Conservation (phyloP, 2,888 invertebrate genomes). For the Macaria notata region DNA sequence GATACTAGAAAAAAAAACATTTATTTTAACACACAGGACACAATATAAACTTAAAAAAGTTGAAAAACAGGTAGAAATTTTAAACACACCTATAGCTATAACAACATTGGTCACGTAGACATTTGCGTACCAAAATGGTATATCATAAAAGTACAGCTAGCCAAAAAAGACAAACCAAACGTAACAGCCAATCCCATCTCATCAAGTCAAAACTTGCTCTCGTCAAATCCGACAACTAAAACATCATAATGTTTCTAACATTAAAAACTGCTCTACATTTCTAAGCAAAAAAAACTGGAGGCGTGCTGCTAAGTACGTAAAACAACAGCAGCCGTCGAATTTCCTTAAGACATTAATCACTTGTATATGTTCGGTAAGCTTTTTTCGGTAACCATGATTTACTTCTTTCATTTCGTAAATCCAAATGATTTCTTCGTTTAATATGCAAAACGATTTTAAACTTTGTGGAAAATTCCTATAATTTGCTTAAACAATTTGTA, state of each 20-base stretch:
- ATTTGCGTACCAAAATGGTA: no score
- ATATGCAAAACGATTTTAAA: no score
- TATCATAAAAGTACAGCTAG: neutral
- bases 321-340: conserved; percentile 81
- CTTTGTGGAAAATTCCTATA: no score
- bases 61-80: no score
- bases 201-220: conserved; percentile 16
- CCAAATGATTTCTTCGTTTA: neutral
- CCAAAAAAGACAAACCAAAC: neutral
- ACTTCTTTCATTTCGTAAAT: neutral
- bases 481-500: no score
- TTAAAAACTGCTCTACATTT: conserved; percentile 77
- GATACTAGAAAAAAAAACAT: no score
- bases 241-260: conserved; percentile 60
- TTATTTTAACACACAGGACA: no score
- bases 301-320: conserved; percentile 81
- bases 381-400: conserved; percentile 48
- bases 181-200: conserved; percentile 4
- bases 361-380: conserved; percentile 73
- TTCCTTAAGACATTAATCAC: conserved; percentile 80
- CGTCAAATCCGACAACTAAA: conserved; percentile 15
- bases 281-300: conserved; percentile 64
- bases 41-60: no score
- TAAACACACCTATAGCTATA: no score
- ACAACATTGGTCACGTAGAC: no score